These are phyloP conservation scores for Torymus auratus DNA, from an alignment of 2,888 invertebrate genomes.

Conservation along the genomic window DNA sequence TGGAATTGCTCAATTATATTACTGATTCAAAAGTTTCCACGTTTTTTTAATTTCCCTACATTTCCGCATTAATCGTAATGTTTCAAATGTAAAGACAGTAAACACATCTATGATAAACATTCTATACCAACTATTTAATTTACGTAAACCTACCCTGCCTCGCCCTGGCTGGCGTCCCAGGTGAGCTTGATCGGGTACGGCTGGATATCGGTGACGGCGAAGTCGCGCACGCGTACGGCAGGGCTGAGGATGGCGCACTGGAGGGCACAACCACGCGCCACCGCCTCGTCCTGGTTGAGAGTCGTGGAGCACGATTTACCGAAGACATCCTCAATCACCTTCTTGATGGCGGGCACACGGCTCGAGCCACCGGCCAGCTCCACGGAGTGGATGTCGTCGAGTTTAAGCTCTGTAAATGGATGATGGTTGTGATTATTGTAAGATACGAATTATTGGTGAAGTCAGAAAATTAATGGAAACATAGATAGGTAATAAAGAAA, in stretches of 20 bases:
- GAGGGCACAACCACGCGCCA: slow-evolving; percentile 96
- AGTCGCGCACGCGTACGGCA: slow-evolving; percentile 97
- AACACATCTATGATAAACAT: no score
- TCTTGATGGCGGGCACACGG: slow-evolving; percentile 95
- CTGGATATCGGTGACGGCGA: slow-evolving; percentile 94
- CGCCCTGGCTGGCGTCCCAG: slow-evolving; percentile 85
- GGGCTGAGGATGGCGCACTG: slow-evolving; percentile 98
- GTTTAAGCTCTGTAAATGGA: slow-evolving; percentile 81
- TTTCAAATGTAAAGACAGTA: no score
- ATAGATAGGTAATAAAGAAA: no score
- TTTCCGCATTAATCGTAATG: no score
- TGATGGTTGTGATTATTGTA: not conserved
- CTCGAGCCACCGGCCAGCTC: slow-evolving; percentile 98
- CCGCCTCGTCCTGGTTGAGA: slow-evolving; percentile 98
- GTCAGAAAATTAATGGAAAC: no score
- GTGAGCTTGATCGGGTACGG: slow-evolving; percentile 90
- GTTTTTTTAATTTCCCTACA: no score
- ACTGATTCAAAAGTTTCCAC: no score
- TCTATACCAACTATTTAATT: no score
- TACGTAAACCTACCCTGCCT: slow-evolving; percentile 78
- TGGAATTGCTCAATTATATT: no score
- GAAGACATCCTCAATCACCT: slow-evolving; percentile 91
- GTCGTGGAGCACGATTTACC: slow-evolving; percentile 94
- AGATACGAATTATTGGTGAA: no score
- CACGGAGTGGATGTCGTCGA: slow-evolving; percentile 94